phyloP scores from a whole-genome alignment of 2,888 invertebrate genomes.

The Trachelus troglodyta region DNA sequence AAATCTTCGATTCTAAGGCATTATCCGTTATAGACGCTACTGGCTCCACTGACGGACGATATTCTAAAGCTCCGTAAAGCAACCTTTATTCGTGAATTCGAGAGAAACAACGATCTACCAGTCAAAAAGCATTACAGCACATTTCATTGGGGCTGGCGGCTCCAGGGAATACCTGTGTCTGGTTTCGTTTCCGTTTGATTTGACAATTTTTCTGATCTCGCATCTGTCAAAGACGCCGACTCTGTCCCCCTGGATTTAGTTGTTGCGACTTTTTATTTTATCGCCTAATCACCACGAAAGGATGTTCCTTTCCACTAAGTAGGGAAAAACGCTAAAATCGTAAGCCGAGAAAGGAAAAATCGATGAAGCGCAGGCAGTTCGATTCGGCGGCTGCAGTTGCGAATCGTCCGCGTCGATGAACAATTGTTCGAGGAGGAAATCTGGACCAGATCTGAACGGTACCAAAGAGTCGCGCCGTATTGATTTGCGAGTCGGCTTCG shows the following conservation, averaged over 20 bases:
- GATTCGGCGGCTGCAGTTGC: no score
- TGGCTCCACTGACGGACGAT: neutral
- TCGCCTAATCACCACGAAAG: no score
- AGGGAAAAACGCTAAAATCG: no score
- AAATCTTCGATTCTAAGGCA: conserved; percentile 45
- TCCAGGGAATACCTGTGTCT: neutral
- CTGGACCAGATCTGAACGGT: neutral
- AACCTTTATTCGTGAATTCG: neutral
- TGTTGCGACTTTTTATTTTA: no score
- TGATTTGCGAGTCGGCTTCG: neutral
- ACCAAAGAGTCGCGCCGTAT: neutral
- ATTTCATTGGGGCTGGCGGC: neutral
- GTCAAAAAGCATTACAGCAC: neutral
- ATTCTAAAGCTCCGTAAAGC: neutral
- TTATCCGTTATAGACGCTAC: conserved; percentile 34
- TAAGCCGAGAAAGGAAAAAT: no score
- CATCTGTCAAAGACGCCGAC: no score
- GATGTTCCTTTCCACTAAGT: no score
- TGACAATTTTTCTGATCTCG: no score
- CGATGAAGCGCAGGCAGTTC: no score
- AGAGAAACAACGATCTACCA: neutral
- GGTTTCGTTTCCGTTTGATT: no score
- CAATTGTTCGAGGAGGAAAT: neutral
- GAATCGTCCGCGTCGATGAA: no score
- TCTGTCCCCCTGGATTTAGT: no score